Evolutionary conservation across 2,888 invertebrate species (phyloP), one percentile per base, ranked within the genome.

Genomic region (Thysanoteuthis rhombus): DNA sequence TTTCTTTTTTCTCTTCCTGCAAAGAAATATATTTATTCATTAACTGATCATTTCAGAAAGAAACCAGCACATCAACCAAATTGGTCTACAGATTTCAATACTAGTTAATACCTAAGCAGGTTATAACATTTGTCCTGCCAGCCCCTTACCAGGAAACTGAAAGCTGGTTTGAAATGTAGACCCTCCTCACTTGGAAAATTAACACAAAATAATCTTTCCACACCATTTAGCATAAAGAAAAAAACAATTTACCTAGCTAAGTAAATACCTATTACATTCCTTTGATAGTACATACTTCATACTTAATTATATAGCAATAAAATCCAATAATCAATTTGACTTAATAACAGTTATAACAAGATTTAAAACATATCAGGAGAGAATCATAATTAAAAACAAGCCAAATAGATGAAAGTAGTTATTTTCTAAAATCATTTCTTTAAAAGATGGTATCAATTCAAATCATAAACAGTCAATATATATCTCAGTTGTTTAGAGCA

Each of bases 1-100:
- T 96, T 93, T 97, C 97, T 94, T 98, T 97, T 58, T 98, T 97
- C 95, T 97, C 97, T 94, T 98, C 97, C 95, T 97, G 91, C 32
- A 93, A 58, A 36, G 10, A 39, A 28, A 91, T 38, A 25, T 16
- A 75, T n/a, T 75, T n/a, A 75, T n/a, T 75, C 12, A 75, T n/a
- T 16, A 75, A 75, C 10, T 75, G 36, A 75, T 75, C 75, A 75
- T 2, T 12, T 10, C 1, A 75, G 10, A 75, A 16, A 75, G 2
- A 75, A n/a, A 0, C 1, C n/a, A n/a, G 16, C 25, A 58, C 28
- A n/a, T n/a, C 75, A 75, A n/a, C n/a, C 8, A 16, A n/a, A 75
- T 32, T 58, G 28, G 32, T 10, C 1, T 25, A 58, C 28, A 58
- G 25, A 32, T 58, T 58, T 28, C 45, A 45, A 45, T 45, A 16